A percentile compares a stretch with the other conserved stretches of the same genome.
Evolutionary conservation across 2,797 vertebrate species (phyloP).

Genomic region (Sebastes nivosus): DNA sequence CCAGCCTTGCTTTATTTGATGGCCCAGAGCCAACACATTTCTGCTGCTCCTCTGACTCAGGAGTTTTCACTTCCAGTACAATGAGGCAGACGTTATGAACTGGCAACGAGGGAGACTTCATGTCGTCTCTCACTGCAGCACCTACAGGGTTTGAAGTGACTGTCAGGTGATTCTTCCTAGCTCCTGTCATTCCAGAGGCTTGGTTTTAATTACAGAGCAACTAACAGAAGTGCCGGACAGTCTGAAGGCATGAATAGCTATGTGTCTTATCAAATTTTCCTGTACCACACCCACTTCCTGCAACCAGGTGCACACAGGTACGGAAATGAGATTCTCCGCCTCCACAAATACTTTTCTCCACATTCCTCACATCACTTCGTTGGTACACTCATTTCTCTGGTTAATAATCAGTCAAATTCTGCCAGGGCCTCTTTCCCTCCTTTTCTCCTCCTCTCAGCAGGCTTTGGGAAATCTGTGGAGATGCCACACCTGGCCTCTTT

Average conservation of each 20-base stretch:
- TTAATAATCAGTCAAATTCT: not conserved
- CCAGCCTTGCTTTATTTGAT: conserved; percentile 47
- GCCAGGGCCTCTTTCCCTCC: not conserved
- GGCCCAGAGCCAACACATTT: not conserved
- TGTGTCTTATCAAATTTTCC: not conserved
- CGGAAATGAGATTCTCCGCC: not conserved
- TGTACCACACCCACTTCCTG: not conserved
- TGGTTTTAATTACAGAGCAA: not conserved
- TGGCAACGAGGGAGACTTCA: not conserved
- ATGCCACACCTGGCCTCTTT: not conserved
- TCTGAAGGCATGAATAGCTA: not conserved
- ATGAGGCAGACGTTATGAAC: not conserved
- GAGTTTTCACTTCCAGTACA: conserved; percentile 42
- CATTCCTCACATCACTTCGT: not conserved
- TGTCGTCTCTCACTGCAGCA: not conserved
- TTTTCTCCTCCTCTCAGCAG: not conserved
- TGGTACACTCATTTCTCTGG: not conserved
- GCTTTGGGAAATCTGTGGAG: not conserved
- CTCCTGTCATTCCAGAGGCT: not conserved
- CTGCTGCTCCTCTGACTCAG: conserved; percentile 44
- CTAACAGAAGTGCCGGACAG: not conserved
- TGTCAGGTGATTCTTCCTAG: not conserved
- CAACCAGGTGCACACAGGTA: not conserved
- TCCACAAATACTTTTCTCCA: not conserved
- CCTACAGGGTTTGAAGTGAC: not conserved